Conservation (phyloP, 2,888 invertebrate species). For the Cristatella mucedo region DNA sequence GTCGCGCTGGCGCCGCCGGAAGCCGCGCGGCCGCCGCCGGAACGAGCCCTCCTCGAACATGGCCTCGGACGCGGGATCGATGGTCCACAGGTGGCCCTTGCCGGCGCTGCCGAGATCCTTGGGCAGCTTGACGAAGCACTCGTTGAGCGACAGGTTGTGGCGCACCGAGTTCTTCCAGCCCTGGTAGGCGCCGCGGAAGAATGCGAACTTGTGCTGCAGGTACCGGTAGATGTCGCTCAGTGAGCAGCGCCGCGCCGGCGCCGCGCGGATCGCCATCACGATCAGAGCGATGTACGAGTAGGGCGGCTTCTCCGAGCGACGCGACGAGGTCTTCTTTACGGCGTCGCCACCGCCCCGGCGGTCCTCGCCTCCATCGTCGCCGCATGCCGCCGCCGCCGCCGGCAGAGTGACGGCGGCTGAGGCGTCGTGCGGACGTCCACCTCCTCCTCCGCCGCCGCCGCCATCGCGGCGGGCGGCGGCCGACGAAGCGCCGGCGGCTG, state of each 20-base stretch:
- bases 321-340: constrained; percentile 17
- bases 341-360: constrained; percentile 17
- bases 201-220: constrained; percentile 76
- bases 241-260: constrained; percentile 73
- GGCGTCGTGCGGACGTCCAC: no score
- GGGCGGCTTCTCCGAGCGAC: constrained; percentile 85
- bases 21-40: constrained; percentile 76
- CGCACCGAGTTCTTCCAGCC: constrained; percentile 99
- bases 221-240: constrained; percentile 87
- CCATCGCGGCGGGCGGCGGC: no score
- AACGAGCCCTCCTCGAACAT: constrained; percentile 96
- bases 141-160: no score
- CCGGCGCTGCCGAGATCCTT: constrained; percentile 80
- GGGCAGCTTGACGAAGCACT: constrained; percentile 91
- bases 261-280: constrained; percentile 83
- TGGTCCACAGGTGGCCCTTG: constrained; percentile 97
- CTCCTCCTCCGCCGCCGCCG: no score
- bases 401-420: no score
- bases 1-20: constrained; percentile 74
- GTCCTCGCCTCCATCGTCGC: no score
- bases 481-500: no score
- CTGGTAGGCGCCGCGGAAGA: constrained; percentile 76
- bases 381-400: no score
- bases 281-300: constrained; percentile 90
- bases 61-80: constrained; percentile 83